Evolutionary conservation across 2,888 invertebrate species (phyloP), one percentile per base, ranked within the genome.

Genomic region (Hofmannophila pseudospretella): DNA sequence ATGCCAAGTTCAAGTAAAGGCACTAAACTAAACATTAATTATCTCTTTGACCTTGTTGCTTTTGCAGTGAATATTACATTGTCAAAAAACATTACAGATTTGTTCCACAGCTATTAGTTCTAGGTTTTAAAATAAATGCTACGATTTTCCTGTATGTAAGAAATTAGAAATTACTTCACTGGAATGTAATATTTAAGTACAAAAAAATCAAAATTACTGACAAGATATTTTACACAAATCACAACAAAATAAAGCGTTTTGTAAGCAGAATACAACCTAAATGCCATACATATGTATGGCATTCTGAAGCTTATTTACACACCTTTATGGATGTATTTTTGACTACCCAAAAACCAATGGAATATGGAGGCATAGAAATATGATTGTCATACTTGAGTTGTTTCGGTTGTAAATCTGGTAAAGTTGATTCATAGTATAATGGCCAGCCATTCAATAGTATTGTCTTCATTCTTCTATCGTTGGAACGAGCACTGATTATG

Each of bases 321-420:
- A 58, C 50, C 54, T 70, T 75, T 32, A 86, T 66, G 5, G 76
- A 71, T 25, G 84, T 84, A 44, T 87, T 87, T 53, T 87, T 88
- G 41, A 91, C 68, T 2, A 91, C 86, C 88, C 91, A 90, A 70
- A 92, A 93, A 28, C 87, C 89, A 57, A 92, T 84, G 4, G 92
- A 91, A 56, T 88, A 89, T 31, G 90, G 88, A 3, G 91, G 91
- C 72, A 92, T 77, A 13, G 76, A 67, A 38, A 91, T 69, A 49
- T 87, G 73, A 32, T 78, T 78, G 1, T 77, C 72, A 56, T 80
- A 75, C 42, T 78, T 73, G 29, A 79, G 54, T 29, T 68, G 70
- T 11, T 72, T 65, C n/a, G 91, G 89, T 44, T 71, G 58, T 34
- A 91, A 70, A 10, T 80, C 64, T 28, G 91, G 91, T 43, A 91